These are phyloP conservation scores for Yponomeuta malinellus DNA, from an alignment of 2,888 invertebrate species.

Conservation along the genomic window DNA sequence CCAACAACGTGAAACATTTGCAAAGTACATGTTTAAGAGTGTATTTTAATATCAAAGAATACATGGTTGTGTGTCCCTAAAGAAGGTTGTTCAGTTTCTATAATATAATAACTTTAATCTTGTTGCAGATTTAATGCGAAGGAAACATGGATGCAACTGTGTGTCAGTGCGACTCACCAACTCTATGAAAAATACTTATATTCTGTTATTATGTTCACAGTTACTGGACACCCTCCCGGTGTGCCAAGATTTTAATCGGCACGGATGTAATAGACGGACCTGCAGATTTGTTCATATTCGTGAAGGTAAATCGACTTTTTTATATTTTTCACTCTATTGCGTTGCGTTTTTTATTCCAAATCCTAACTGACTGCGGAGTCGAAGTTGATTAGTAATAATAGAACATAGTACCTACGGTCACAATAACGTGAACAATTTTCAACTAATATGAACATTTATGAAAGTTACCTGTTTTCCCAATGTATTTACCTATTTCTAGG, in stretches of 20 bases:
- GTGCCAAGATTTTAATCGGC: slow-evolving; percentile 99
- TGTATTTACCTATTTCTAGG: slow-evolving; percentile 5
- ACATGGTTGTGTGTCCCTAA: not conserved
- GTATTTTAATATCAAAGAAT: not conserved
- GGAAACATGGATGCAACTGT: slow-evolving; percentile 37
- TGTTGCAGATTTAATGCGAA: not conserved
- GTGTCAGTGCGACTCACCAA: slow-evolving; percentile 21
- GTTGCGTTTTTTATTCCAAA: not conserved
- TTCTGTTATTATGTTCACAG: slow-evolving; percentile 79
- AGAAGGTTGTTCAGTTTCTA: not conserved
- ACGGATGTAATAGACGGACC: slow-evolving; percentile 96
- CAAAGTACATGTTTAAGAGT: not conserved
- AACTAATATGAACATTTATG: slow-evolving; percentile 8
- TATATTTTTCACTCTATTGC: not conserved
- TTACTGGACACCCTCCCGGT: slow-evolving; percentile 99
- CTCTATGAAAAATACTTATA: slow-evolving; percentile 26
- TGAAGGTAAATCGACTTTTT: slow-evolving; percentile 83
- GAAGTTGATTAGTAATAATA: not conserved
- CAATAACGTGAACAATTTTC: slow-evolving; percentile 1
- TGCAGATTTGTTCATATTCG: slow-evolving; percentile 99
- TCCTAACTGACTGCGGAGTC: not conserved
- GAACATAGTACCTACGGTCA: not conserved
- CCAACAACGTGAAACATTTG: not conserved
- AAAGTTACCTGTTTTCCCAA: slow-evolving; percentile 3
- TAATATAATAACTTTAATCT: not conserved